A percentile compares a stretch with the other conserved stretches of the same genome.
These are phyloP conservation scores for Mola mola DNA, from an alignment of 2,113 vertebrate species.

Conservation along the genomic window DNA sequence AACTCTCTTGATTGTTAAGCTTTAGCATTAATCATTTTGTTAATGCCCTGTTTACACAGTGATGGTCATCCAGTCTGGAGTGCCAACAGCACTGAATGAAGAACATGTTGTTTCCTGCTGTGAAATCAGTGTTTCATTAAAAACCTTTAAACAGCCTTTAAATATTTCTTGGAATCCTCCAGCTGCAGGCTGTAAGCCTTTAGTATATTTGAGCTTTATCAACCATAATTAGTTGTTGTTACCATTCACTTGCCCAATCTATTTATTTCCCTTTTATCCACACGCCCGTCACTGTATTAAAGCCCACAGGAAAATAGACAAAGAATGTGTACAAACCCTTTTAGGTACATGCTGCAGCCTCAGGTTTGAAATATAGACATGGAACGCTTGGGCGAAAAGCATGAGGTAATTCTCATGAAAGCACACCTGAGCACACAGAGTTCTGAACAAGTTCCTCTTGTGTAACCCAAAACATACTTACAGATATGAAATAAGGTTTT, in stretches of 20 bases:
- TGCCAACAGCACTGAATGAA: constrained; percentile 72
- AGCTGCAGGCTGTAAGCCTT: constrained; percentile 73
- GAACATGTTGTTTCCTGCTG: constrained; percentile 58
- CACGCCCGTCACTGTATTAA: constrained; percentile 64
- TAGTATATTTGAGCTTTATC: constrained; percentile 71
- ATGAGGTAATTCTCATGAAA: constrained; percentile 28
- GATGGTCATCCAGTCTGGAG: constrained; percentile 55
- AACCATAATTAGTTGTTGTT: constrained; percentile 59
- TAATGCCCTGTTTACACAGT: constrained; percentile 70
- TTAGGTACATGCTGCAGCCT: constrained; percentile 29
- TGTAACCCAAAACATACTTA: too few species aligned
- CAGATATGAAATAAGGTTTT: too few species aligned
- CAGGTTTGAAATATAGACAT: constrained; percentile 29
- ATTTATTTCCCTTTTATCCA: constrained; percentile 70
- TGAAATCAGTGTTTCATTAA: constrained; percentile 59
- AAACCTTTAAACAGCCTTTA: constrained; percentile 76
- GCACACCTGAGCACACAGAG: constrained; percentile 52
- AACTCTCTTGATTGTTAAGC: constrained; percentile 69
- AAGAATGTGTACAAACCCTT: constrained; percentile 68
- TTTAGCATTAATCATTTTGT: constrained; percentile 63
- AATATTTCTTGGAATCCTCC: constrained; percentile 65
- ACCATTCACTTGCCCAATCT: constrained; percentile 61
- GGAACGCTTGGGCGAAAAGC: background rate
- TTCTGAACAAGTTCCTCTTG: constrained; percentile 23
- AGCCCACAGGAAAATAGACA: constrained; percentile 69